Percentiles rank a stretch among this genome's conserved stretches.
These are phyloP conservation scores for Puffinus mauretanicus DNA, from an alignment of 2,113 vertebrate genomes.

Conservation along the genomic window DNA sequence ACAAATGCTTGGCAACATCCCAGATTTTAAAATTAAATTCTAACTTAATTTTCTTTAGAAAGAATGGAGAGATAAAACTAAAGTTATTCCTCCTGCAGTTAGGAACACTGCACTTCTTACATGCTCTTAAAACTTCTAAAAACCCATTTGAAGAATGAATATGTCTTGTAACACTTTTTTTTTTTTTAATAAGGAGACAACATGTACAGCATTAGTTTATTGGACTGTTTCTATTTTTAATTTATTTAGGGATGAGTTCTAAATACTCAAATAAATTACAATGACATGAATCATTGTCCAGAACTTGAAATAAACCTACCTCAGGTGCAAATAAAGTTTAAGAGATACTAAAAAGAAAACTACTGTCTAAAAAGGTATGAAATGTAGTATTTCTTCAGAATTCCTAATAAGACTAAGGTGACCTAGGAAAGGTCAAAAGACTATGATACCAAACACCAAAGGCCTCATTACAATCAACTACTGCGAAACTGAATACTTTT, in stretches of 20 bases:
- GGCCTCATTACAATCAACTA: background rate
- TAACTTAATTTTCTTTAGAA: background rate
- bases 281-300: background rate
- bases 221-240: background rate
- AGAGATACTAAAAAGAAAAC: background rate
- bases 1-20: background rate
- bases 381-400: background rate
- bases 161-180: background rate
- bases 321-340: background rate
- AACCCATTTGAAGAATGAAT: background rate
- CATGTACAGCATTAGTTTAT: background rate
- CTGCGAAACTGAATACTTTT: background rate
- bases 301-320: background rate
- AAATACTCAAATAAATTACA: background rate
- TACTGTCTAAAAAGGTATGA: background rate
- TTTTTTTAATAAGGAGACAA: background rate
- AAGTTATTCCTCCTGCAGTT: background rate
- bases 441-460: background rate
- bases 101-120: background rate
- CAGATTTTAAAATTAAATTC: slow-evolving; percentile 21
- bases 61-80: background rate
- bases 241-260: background rate
- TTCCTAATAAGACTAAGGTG: background rate
- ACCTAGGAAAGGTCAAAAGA: background rate
- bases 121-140: background rate